These are phyloP conservation scores for Tinamus guttatus DNA, from an alignment of 2,113 vertebrate genomes.

Conservation along the genomic window DNA sequence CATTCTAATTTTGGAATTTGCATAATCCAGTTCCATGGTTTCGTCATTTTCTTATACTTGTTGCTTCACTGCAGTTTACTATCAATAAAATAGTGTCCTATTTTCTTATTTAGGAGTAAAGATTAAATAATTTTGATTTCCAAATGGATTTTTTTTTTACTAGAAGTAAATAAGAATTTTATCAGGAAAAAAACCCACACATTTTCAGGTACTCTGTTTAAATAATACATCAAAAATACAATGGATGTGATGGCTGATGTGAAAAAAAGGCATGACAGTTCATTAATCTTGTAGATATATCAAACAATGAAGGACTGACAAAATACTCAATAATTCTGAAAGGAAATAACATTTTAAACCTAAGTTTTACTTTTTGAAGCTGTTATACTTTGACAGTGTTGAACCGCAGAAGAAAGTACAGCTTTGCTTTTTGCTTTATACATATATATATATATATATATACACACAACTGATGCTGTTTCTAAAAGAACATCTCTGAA, in stretches of 20 bases:
- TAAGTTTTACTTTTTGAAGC: conserved; percentile 22
- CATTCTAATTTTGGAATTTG: not conserved
- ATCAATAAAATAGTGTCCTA: not conserved
- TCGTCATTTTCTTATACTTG: not conserved
- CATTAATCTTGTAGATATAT: conserved; percentile 26
- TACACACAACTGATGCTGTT: not conserved
- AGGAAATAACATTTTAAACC: not conserved
- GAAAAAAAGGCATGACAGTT: not conserved
- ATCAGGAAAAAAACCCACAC: not conserved
- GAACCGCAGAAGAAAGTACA: not conserved
- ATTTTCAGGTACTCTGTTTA: not conserved
- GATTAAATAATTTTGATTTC: not conserved
- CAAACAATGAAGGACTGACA: conserved; percentile 20
- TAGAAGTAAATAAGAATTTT: not conserved
- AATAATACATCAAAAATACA: conserved; percentile 59
- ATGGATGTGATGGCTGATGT: not conserved
- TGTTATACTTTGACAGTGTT: not conserved
- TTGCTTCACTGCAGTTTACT: not conserved
- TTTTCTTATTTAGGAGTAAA: not conserved
- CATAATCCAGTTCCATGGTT: not conserved
- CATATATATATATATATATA: not conserved
- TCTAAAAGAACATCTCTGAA: not conserved
- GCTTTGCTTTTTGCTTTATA: not conserved
- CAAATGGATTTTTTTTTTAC: not conserved
- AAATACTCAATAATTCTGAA: conserved; percentile 55